Base-by-base conservation (phyloP, 2,113 vertebrate species). In the Numida meleagris region DNA sequence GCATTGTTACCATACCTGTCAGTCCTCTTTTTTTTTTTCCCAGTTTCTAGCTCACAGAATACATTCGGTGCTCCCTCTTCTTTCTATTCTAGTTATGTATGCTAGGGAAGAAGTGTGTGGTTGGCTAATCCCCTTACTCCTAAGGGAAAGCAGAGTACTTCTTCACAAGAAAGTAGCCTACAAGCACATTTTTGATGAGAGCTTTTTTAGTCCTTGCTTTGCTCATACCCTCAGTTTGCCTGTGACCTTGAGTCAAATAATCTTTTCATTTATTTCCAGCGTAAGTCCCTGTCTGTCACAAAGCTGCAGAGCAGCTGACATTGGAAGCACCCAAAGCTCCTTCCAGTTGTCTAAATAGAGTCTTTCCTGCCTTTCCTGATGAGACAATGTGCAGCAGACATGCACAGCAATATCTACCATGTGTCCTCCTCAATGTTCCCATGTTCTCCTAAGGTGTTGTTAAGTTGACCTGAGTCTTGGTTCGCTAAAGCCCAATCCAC, bases 211-310 rank as follows among this genome's bases (percentile, higher is more conserved):
- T 51, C 29, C 29, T 74, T 74, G 13, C 13, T 5, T 27, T n/a
- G 4, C 61, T 78, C 53, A 31, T 68, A 53, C 33, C 48, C 16
- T 73, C 36, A n/a, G 24, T 82, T 73, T 78, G 29, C 25, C 36
- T 73, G 25, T 43, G 77, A 74, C 43, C 23, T 92, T 63, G 61
- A 43, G 38, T 46, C 72, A 74, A 68, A 58, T 63, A 6, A 62
- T 63, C 38, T 82, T 59, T 71, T 61, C 11, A 16, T 74, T 77
- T 86, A 31, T 59, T 78, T 38, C 31, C n/a, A 63, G 21, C 46
- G 19, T 0, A 1, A 78, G 36, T 63, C 8, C 45, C 14, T 0
- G 0, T 34, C 59, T 77, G 20, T 53, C 53, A 61, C 25, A 62
- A 36, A 82, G 36, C 66, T 63, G n/a, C 20, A 23, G 51, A 86